Evolutionary conservation across 2,797 vertebrate species (phyloP).

Genomic region (Peromyscus nudipes): DNA sequence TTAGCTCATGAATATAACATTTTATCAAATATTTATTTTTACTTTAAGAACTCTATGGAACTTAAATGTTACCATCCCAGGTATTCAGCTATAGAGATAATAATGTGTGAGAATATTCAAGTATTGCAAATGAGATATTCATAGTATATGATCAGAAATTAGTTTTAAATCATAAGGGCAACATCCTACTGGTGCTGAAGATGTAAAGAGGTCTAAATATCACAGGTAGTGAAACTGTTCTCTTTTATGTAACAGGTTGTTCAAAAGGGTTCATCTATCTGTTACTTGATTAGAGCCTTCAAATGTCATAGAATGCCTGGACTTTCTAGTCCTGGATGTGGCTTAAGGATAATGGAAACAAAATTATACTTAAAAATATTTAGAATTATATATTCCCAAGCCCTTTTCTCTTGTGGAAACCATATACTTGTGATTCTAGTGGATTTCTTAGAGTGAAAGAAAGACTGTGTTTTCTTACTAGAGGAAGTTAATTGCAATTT

Average conservation of each 20-base stretch:
- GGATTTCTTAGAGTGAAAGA: constrained; percentile 21
- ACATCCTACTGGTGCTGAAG: not conserved
- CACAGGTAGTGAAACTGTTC: not conserved
- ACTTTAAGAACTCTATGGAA: not conserved
- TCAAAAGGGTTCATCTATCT: not conserved
- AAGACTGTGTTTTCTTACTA: not conserved
- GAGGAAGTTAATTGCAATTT: not conserved
- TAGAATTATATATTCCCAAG: not conserved
- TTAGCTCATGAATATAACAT: not conserved
- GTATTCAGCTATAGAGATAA: not conserved
- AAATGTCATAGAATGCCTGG: constrained; percentile 34
- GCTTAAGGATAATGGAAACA: constrained; percentile 10
- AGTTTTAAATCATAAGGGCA: constrained; percentile 26
- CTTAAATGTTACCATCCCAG: not conserved
- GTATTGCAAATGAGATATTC: not conserved
- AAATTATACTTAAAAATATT: constrained; percentile 49
- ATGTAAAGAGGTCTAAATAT: constrained; percentile 51
- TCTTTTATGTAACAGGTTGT: not conserved
- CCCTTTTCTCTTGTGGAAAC: not conserved
- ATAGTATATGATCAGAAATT: constrained; percentile 1
- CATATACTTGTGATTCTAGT: not conserved
- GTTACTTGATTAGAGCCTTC: constrained; percentile 47
- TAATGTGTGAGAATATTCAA: not conserved
- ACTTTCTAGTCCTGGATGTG: not conserved
- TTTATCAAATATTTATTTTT: constrained; percentile 54